Conservation (phyloP, 2,888 invertebrate species). For the Stenodema calcarata region DNA sequence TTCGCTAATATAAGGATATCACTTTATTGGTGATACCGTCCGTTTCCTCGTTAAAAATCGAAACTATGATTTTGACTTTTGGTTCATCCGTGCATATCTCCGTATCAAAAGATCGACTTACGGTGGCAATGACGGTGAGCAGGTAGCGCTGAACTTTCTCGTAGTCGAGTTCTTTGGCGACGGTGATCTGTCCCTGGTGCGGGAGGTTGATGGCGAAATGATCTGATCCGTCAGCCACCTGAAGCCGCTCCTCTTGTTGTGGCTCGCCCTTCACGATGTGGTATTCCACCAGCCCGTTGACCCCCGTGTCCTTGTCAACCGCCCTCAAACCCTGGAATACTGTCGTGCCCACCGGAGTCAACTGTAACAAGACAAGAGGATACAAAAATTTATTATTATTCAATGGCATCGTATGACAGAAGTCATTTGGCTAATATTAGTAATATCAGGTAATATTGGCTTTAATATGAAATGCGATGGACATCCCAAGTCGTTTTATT, state of each 20-base stretch:
- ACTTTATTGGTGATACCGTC: too few relatives aligned
- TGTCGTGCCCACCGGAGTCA: constrained; percentile 84
- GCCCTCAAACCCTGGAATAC: constrained; percentile 83
- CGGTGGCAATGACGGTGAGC: constrained; percentile 86
- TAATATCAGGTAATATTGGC: too few relatives aligned
- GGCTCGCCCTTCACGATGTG: constrained; percentile 77
- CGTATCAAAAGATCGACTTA: constrained; percentile 71
- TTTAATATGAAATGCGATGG: too few relatives aligned
- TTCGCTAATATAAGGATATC: too few relatives aligned
- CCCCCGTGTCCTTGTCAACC: constrained; percentile 83
- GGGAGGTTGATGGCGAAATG: constrained; percentile 85
- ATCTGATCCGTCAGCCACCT: constrained; percentile 79
- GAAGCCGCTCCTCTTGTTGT: constrained; percentile 68
- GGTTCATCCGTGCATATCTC: too few relatives aligned
- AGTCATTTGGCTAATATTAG: too few relatives aligned
- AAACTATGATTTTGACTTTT: too few relatives aligned
- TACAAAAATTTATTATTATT: too few relatives aligned
- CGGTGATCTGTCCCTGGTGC: constrained; percentile 87
- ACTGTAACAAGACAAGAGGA: constrained; percentile 65
- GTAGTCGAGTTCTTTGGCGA: constrained; percentile 85
- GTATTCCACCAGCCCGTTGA: constrained; percentile 87
- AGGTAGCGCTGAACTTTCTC: constrained; percentile 86
- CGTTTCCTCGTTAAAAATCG: too few relatives aligned
- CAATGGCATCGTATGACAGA: too few relatives aligned
- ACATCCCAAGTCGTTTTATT: too few relatives aligned